phyloP scores from a whole-genome alignment of 2,888 invertebrate species.

The Anodontia alba region DNA sequence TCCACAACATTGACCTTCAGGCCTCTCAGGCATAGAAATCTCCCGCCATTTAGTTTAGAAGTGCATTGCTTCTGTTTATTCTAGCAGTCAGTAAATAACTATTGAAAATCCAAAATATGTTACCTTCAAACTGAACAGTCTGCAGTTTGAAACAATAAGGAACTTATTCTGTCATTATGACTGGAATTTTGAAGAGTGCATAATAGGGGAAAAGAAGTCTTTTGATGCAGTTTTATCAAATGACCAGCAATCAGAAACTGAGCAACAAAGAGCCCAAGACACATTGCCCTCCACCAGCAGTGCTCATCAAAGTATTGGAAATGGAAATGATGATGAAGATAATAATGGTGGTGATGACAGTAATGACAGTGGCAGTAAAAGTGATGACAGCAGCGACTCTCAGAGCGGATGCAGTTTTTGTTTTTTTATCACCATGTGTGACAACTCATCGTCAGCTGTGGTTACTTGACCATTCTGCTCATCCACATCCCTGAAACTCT shows the following conservation, averaged over 20 bases:
- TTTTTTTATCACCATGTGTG: background rate
- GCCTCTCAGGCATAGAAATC: background rate
- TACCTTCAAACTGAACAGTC: background rate
- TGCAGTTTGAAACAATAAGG: conserved; percentile 2
- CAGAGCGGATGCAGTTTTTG: background rate
- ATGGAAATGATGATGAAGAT: background rate
- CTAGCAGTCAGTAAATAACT: background rate
- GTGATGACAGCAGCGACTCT: background rate
- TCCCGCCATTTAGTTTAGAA: background rate
- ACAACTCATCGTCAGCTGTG: background rate
- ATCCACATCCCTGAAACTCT: background rate
- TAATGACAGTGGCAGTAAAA: background rate
- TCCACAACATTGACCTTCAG: background rate
- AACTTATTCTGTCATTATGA: background rate
- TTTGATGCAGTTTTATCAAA: background rate
- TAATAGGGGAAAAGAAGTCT: background rate
- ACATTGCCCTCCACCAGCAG: background rate
- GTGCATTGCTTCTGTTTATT: background rate
- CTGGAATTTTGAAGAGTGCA: background rate
- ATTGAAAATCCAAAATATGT: background rate
- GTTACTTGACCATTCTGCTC: background rate
- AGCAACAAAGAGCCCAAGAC: background rate
- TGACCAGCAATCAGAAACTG: background rate
- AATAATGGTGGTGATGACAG: background rate
- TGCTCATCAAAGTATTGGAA: background rate